Evolutionary conservation across 2,888 invertebrate genomes (phyloP), one percentile per base, ranked within the genome.

Genomic region (Clitarchus hookeri): DNA sequence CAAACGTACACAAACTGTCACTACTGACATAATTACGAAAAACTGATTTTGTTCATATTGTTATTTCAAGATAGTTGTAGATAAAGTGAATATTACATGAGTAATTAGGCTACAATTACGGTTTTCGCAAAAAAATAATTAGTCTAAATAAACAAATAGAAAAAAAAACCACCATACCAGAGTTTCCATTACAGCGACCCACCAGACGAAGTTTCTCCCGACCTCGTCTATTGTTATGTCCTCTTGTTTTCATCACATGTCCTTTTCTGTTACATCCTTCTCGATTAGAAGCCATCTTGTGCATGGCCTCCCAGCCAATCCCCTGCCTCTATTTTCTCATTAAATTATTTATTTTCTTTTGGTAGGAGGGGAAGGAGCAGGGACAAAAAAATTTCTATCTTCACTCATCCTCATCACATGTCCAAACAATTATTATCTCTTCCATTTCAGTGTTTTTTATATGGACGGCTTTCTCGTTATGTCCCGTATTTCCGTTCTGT

Each of bases 331-430:
- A 6, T 65, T 65, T 65, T 65, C 65, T 65, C 65, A 23, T 65
- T 65, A 65, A n/a, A 11, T 19, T 65, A 6, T 65, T 12, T 65
- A 48, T 48, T 48, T 48, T 65, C n/a, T n/a, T 65, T 65, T 65
- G n/a, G 65, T 19, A n/a, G 16, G 65, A n/a, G 65, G 23, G 65
- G n/a, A 23, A 65, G 65, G 8, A 19, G 65, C 19, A n/a, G 65
- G 65, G 48, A 23, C 13, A 65, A 65, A 65, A 65, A 65, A 65
- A 65, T 11, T 65, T 65, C 65, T 65, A n/a, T 65, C 65, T 11
- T 65, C 65, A 65, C 65, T 65, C 65, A 65, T n/a, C 65, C 65
- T 65, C 65, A n/a, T 65, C 65, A 65, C 65, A 65, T n/a, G 65
- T 65, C 19, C 65, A 65, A 65, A 65, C 65, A 65, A 65, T n/a